phyloP scores from a whole-genome alignment of 2,888 invertebrate genomes.

The Mylabris sibirica region DNA sequence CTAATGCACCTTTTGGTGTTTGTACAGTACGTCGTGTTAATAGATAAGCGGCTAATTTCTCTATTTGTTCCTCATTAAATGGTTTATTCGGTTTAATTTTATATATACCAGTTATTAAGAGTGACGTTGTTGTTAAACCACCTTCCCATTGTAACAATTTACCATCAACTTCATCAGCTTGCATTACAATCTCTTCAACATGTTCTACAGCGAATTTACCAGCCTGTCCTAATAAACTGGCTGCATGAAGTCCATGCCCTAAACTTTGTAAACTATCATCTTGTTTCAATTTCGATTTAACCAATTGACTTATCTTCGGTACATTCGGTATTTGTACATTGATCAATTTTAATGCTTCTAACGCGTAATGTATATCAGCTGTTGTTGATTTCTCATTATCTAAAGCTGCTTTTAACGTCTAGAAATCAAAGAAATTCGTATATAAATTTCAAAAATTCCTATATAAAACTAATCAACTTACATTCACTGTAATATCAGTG shows the following conservation, averaged over 20 bases:
- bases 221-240: conserved; percentile 73
- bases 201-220: conserved; percentile 75
- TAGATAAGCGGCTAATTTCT: conserved; percentile 85
- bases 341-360: conserved; percentile 73
- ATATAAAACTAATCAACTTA: conserved; percentile 51
- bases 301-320: conserved; percentile 73
- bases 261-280: conserved; percentile 80
- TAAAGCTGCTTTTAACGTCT: conserved; percentile 67
- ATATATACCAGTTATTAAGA: conserved; percentile 66
- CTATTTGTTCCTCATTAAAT: conserved; percentile 77
- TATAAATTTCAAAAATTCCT: not conserved
- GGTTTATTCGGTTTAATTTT: conserved; percentile 70
- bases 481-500: conserved; percentile 59
- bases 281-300: conserved; percentile 81
- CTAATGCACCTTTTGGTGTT: conserved; percentile 81
- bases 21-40: conserved; percentile 89
- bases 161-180: conserved; percentile 93
- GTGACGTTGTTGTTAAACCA: conserved; percentile 80
- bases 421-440: conserved; percentile 31
- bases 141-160: conserved; percentile 91
- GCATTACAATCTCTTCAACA: conserved; percentile 90
- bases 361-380: conserved; percentile 77
- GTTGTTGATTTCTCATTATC: conserved; percentile 73
- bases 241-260: conserved; percentile 84
- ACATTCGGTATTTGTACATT: conserved; percentile 71